A percentile compares a stretch with the other conserved stretches of the same genome.
These are phyloP conservation scores for Ginglymostoma cirratum DNA, from an alignment of 2,113 vertebrate species.

Conservation along the genomic window DNA sequence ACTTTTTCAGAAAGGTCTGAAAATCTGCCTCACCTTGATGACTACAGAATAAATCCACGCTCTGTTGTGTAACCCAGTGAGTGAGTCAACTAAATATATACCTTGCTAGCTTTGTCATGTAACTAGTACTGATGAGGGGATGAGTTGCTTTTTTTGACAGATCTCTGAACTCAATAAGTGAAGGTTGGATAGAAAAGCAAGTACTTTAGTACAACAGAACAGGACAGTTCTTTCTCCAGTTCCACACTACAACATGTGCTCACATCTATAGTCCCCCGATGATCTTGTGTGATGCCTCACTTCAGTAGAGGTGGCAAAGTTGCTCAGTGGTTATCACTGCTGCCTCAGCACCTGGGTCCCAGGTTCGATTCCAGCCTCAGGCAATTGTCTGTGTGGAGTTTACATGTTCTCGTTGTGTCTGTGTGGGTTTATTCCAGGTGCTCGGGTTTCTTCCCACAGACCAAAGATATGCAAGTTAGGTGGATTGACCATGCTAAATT, in stretches of 20 bases:
- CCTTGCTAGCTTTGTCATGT: background rate
- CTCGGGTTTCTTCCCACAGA: too few species aligned
- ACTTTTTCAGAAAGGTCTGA: background rate
- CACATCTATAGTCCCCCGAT: background rate
- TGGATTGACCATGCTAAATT: too few species aligned
- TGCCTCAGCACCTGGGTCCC: too few species aligned
- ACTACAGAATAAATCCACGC: background rate
- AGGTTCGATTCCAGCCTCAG: too few species aligned
- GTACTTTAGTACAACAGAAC: background rate
- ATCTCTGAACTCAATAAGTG: background rate
- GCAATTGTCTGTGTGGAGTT: too few species aligned
- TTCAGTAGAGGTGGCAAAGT: too few species aligned
- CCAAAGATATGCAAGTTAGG: too few species aligned
- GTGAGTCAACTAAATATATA: background rate
- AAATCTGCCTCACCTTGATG: background rate
- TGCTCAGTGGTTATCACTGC: too few species aligned
- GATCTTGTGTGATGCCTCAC: background rate
- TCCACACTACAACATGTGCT: background rate
- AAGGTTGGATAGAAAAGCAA: background rate
- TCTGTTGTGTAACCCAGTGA: background rate
- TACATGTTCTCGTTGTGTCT: too few species aligned
- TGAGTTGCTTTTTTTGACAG: background rate
- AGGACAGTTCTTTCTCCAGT: background rate
- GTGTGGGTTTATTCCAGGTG: too few species aligned
- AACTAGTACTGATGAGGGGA: background rate